A percentile compares a stretch with the other conserved stretches of the same genome.
Evolutionary conservation across 2,797 vertebrate species (phyloP).

Genomic region (Glossophaga mutica): DNA sequence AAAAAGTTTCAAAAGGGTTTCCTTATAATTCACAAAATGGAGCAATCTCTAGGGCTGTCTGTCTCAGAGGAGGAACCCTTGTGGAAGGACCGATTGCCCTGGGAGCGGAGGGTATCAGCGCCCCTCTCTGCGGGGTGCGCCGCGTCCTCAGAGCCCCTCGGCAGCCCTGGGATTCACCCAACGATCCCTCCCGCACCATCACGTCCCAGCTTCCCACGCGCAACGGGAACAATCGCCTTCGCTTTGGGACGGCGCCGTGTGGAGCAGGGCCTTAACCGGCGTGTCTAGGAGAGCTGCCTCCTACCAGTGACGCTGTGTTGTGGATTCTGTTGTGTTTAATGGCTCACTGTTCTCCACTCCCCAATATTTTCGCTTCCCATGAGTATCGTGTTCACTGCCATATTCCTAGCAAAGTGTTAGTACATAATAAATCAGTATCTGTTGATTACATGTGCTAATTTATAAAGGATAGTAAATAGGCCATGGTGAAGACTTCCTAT

Average conservation of each 20-base stretch:
- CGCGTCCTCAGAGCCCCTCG: too few relatives aligned
- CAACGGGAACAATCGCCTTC: not conserved
- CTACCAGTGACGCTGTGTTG: not conserved
- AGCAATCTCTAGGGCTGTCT: conserved; percentile 21
- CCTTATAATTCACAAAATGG: not conserved
- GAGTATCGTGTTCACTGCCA: not conserved
- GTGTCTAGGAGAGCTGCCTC: not conserved
- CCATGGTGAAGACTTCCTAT: not conserved
- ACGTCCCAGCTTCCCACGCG: not conserved
- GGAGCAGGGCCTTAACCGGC: not conserved
- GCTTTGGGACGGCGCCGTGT: not conserved
- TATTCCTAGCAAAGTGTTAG: not conserved
- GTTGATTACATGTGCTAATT: not conserved
- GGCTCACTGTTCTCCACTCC: not conserved
- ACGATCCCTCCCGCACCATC: not conserved
- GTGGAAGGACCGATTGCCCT: not conserved
- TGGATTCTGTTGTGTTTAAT: not conserved
- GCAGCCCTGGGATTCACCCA: not conserved
- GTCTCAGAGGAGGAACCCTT: not conserved
- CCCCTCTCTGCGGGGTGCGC: not conserved
- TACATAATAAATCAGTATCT: not conserved
- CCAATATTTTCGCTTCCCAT: not conserved
- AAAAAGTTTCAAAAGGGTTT: conserved; percentile 63
- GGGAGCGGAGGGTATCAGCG: not conserved
- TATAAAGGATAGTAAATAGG: not conserved